Evolutionary conservation across 2,888 invertebrate species (phyloP), one percentile per base, ranked within the genome.

Genomic region (Neocrepidodera transversa): DNA sequence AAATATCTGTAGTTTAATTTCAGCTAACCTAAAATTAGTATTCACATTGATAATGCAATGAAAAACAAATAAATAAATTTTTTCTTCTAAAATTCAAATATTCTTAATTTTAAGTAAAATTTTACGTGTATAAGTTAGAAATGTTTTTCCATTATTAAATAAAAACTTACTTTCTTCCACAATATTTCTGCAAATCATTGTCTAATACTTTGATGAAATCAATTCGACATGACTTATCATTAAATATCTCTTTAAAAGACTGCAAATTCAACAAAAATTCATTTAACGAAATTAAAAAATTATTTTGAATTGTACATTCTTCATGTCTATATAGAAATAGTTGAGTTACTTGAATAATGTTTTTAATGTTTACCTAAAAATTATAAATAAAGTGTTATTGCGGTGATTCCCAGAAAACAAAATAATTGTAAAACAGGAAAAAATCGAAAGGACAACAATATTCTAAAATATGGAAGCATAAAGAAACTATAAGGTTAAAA

Each of bases 261-360:
- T 76, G 74, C 1, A 78, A 74, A 50, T 78, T 80, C 8, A 84
- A 68, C 40, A 86, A 81, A 23, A 83, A 78, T 26, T 82, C 76
- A 38, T 83, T 82, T 17, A 87, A 74, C 18, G 81, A 72, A 58
- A 83, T 82, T 17, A 86, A 67, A 13, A 86, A 76, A 14, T 83
- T 82, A 11, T 79, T 70, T 1, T 82, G 81, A 64, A 84, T 84
- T 40, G 81, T 76, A 68, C 85, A 85, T 42, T 84, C 84, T 59
- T 82, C 82, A 71, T 84, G 84, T 28, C 81, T 71, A 28, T 84
- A 75, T 58, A 87, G 75, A 72, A 85, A 84, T 50, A 82, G 74
- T 43, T 85, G 79, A 35, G 85, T 80, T 71, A 82, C 83, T 66
- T 82, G 82, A 66, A 84, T 81, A 23, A 83, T 66, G 47, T 66